phyloP scores from a whole-genome alignment of 1,140 invertebrate species.

The Drosophila athabasca region DNA sequence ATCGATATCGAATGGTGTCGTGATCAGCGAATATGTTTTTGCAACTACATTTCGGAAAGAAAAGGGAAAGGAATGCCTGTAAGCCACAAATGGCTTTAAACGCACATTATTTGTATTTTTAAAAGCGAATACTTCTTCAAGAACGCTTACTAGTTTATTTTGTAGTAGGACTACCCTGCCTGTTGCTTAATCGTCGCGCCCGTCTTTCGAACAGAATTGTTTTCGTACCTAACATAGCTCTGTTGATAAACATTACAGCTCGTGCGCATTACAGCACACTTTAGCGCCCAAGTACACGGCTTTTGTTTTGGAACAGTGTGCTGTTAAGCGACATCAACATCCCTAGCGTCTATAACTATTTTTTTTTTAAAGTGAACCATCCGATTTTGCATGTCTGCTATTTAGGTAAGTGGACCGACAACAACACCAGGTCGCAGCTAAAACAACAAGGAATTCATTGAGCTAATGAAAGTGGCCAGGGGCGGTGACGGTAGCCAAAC shows the following conservation, averaged over 20 bases:
- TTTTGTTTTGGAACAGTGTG: slow-evolving; percentile 9
- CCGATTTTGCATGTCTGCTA: slow-evolving; percentile 31
- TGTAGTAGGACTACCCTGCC: too few species aligned
- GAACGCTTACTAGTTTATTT: too few species aligned
- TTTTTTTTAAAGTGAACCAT: slow-evolving; percentile 20
- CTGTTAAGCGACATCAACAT: slow-evolving; percentile 32
- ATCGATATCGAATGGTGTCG: too few species aligned
- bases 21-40: too few species aligned
- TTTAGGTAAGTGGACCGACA: slow-evolving; percentile 30
- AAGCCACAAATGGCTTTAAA: too few species aligned
- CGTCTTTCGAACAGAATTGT: too few species aligned
- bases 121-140: too few species aligned
- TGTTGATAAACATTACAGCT: not conserved
- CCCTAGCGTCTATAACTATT: slow-evolving; percentile 40
- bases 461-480: not conserved
- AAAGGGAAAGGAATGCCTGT: too few species aligned
- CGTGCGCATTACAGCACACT: slow-evolving; percentile 26
- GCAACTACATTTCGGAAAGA: too few species aligned
- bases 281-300: not conserved
- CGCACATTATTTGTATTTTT: too few species aligned
- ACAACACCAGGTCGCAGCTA: not conserved
- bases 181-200: too few species aligned
- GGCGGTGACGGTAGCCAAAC: slow-evolving; percentile 30
- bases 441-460: too few species aligned
- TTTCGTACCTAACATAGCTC: not conserved